phyloP scores from a whole-genome alignment of 2,113 vertebrate genomes.

The Meleagris gallopavo region DNA sequence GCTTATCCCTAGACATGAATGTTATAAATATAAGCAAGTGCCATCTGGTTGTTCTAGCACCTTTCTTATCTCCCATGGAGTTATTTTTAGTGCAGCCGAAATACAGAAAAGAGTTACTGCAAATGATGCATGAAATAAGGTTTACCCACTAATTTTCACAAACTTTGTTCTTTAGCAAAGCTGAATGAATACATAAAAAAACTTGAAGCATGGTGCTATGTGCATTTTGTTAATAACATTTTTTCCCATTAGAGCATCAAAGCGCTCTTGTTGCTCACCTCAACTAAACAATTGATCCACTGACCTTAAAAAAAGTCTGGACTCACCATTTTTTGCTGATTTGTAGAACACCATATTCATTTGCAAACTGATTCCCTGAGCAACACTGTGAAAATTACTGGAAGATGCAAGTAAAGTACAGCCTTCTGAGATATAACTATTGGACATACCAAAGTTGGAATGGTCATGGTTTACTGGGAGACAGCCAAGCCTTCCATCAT shows the following conservation, averaged over 20 bases:
- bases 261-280: background rate
- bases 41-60: constrained; percentile 64
- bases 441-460: background rate
- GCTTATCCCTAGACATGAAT: background rate
- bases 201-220: background rate
- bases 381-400: background rate
- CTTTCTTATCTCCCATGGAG: constrained; percentile 23
- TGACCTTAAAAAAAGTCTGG: background rate
- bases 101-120: background rate
- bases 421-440: background rate
- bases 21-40: constrained; percentile 54
- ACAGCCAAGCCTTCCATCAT: background rate
- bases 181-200: background rate
- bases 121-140: background rate
- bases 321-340: background rate
- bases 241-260: background rate
- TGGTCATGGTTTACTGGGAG: background rate
- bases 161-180: background rate
- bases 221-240: background rate
- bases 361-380: background rate
- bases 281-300: background rate
- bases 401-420: background rate
- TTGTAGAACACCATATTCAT: background rate
- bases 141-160: background rate
- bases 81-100: constrained; percentile 58